Evolutionary conservation across 2,888 invertebrate genomes (phyloP), one percentile per base, ranked within the genome.

Genomic region (Machimus rusticus): DNA sequence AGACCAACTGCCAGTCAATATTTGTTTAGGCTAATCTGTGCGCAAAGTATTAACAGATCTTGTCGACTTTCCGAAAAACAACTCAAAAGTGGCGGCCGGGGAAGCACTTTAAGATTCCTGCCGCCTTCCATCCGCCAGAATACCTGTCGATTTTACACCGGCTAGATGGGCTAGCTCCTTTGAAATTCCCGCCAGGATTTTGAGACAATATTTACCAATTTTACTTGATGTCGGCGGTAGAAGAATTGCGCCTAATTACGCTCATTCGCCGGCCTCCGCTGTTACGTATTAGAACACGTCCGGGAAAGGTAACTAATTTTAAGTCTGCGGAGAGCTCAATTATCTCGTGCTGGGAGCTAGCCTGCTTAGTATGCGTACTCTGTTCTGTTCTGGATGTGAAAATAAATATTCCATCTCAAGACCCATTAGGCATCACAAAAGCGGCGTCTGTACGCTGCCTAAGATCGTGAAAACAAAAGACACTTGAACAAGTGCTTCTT

Each of bases 21-120:
- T 88, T 88, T 88, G 88, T 88, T 88, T 88, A 88, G 88, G 88
- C 88, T 88, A 88, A 88, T 88, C 88, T 87, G 79, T 87, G 86
- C 88, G 88, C 85, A 88, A 88, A 88, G 88, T 87, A 88, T 87
- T 86, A 87, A 87, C 66, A 34, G 79, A 84, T 39, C 39, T 76
- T 76, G 46, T 87, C 74, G 57, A 87, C 82, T 84, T 87, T 84
- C 77, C 51, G 43, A 87, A 87, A 87, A 87, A 84, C 74, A 66
- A 55, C 51, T 77, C 28, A 46, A 74, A 82, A 51, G 51, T 51
- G 37, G 57, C 78, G n/a, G 57, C n/a, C 51, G 39, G 66, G 39
- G 79, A 74, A 81, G 81, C 55, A 77, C 16, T 46, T 86, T 78
- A 86, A 86, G 77, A 77, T 86, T 77, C 55, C 77, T 39, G 16